phyloP scores from a whole-genome alignment of 2,113 vertebrate species.

The Murina feae region DNA sequence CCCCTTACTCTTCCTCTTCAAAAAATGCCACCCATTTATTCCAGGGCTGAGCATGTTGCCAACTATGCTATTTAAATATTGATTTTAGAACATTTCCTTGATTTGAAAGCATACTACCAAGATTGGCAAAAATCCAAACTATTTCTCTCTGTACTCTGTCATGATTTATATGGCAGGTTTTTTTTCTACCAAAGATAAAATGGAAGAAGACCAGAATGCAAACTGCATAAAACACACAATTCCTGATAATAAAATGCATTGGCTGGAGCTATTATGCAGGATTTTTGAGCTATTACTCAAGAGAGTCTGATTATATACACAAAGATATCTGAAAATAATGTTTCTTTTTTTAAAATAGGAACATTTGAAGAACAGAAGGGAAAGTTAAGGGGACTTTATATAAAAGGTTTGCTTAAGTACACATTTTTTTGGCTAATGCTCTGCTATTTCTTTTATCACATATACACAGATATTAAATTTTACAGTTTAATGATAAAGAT shows the following conservation, averaged over 20 bases:
- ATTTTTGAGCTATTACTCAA: not conserved
- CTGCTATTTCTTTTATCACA: not conserved
- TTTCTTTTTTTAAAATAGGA: not conserved
- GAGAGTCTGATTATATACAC: not conserved
- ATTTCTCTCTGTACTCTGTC: not conserved
- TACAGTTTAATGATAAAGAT: not conserved
- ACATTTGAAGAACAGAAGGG: not conserved
- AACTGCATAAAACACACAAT: not conserved
- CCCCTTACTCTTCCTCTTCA: not conserved
- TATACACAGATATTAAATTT: not conserved
- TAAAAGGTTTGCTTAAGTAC: not conserved
- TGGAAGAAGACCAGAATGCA: not conserved
- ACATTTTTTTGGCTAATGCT: not conserved
- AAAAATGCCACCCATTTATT: slow-evolving; percentile 13
- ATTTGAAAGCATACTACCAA: slow-evolving; percentile 45
- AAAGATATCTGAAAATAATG: not conserved
- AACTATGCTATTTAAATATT: slow-evolving; percentile 63
- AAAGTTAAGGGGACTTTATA: not conserved
- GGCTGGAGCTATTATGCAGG: not conserved
- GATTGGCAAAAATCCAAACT: slow-evolving; percentile 33
- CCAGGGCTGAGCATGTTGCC: slow-evolving; percentile 3
- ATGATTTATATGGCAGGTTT: slow-evolving; percentile 11
- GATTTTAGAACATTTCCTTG: slow-evolving; percentile 56
- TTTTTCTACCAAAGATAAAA: slow-evolving; percentile 21
- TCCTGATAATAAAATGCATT: not conserved